Evolutionary conservation across 2,797 vertebrate genomes (phyloP).

Genomic region (Sebastes trivittatus): DNA sequence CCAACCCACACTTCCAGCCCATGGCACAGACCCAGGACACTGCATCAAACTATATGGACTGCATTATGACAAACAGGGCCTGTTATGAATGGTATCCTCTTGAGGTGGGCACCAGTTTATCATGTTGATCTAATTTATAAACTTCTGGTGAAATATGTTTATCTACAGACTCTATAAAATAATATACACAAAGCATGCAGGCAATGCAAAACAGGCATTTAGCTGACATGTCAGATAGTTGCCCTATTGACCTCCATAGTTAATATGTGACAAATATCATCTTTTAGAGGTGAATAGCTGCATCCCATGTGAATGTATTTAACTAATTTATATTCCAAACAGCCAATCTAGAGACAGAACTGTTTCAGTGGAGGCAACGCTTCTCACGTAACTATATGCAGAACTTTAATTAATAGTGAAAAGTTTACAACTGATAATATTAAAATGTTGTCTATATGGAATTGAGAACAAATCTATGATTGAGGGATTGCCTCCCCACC

Average conservation of each 20-base stretch:
- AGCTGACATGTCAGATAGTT: slow-evolving; percentile 21
- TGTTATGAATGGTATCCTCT: background rate
- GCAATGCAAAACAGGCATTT: background rate
- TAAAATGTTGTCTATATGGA: background rate
- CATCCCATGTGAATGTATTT: background rate
- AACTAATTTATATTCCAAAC: background rate
- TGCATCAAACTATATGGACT: background rate
- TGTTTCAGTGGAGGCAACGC: background rate
- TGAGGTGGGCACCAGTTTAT: background rate
- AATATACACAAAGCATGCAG: background rate
- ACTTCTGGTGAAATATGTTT: slow-evolving; percentile 10
- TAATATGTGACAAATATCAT: background rate
- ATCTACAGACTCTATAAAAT: background rate
- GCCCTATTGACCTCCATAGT: background rate
- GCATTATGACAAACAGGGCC: slow-evolving; percentile 6
- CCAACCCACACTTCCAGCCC: background rate
- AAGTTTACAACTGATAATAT: background rate
- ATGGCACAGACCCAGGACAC: slow-evolving; percentile 11
- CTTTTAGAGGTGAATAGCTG: background rate
- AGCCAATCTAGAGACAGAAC: background rate
- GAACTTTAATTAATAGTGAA: background rate
- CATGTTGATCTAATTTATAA: slow-evolving; percentile 8
- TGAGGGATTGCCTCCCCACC: rapidly evolving
- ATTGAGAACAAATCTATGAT: background rate
- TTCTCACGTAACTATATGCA: background rate